A percentile compares a stretch with the other conserved stretches of the same genome.
phyloP scores from a whole-genome alignment of 2,113 vertebrate genomes.

The Neolamprologus modestus region DNA sequence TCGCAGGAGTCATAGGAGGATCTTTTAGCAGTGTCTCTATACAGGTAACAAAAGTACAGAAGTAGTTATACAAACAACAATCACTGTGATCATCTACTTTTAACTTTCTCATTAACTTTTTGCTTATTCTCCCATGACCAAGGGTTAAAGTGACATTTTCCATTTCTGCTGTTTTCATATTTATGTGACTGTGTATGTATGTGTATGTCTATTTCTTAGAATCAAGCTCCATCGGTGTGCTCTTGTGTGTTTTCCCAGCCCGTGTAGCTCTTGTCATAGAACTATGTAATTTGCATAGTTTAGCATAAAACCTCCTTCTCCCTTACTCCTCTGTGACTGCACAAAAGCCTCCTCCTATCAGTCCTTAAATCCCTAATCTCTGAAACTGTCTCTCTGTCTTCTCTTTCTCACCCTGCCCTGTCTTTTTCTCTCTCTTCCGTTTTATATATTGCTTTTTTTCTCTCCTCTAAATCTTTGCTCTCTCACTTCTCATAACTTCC shows the following conservation, averaged over 20 bases:
- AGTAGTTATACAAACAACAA: background rate
- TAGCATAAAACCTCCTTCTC: constrained; percentile 68
- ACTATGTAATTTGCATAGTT: constrained; percentile 71
- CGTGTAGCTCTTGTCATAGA: constrained; percentile 66
- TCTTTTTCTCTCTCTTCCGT: constrained; percentile 2
- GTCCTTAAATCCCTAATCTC: constrained; percentile 69
- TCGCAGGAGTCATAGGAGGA: constrained; percentile 92
- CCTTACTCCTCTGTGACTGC: constrained; percentile 60
- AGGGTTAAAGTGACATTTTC: background rate
- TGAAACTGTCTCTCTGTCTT: constrained; percentile 46
- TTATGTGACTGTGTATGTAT: background rate
- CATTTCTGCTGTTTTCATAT: background rate
- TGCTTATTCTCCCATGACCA: background rate
- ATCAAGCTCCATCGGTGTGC: constrained; percentile 14
- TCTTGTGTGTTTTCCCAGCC: constrained; percentile 42
- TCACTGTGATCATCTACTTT: background rate
- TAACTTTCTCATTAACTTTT: background rate
- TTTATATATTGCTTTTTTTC: background rate
- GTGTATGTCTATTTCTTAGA: constrained; percentile 16
- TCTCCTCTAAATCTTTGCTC: constrained; percentile 20
- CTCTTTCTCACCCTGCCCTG: background rate
- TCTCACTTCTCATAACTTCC: constrained; percentile 6
- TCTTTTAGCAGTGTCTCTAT: constrained; percentile 98
- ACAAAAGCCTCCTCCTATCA: constrained; percentile 71
- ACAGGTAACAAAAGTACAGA: constrained; percentile 79